These are phyloP conservation scores for Columbina picui DNA, from an alignment of 2,113 vertebrate species.

Conservation along the genomic window DNA sequence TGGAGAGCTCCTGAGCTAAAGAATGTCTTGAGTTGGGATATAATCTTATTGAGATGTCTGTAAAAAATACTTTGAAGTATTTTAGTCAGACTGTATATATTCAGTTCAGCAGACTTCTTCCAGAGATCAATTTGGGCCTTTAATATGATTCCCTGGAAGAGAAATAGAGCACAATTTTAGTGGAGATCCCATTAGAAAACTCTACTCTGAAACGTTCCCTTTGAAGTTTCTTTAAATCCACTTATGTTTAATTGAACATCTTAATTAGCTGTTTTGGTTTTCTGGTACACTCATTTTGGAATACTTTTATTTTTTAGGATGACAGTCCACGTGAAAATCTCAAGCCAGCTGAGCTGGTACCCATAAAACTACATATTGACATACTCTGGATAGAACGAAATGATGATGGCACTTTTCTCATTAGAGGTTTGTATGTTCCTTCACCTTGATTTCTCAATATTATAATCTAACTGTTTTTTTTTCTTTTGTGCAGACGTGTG, in stretches of 20 bases:
- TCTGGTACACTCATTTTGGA: not conserved
- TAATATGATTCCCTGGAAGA: not conserved
- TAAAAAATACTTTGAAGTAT: conserved; percentile 56
- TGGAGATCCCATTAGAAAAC: not conserved
- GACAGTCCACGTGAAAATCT: conserved; percentile 84
- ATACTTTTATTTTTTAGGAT: conserved; percentile 79
- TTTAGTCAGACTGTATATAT: not conserved
- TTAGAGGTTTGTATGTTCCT: conserved; percentile 83
- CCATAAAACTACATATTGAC: conserved; percentile 86
- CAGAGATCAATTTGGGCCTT: conserved; percentile 3
- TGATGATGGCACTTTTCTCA: conserved; percentile 91
- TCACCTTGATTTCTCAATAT: not conserved
- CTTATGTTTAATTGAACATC: not conserved
- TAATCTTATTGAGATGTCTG: conserved; percentile 42
- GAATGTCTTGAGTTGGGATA: not conserved
- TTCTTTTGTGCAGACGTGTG: not conserved
- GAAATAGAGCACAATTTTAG: not conserved
- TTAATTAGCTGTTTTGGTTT: conserved; percentile 8
- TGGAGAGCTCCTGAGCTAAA: not conserved
- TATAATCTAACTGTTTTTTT: not conserved
- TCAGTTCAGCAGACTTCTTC: conserved; percentile 23
- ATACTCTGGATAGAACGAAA: conserved; percentile 87
- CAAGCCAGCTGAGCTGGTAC: conserved; percentile 75
- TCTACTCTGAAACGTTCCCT: not conserved
- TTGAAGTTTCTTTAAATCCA: not conserved